Evolutionary conservation across 1,140 invertebrate species (phyloP).

Genomic region (Drosophila grimshawi): DNA sequence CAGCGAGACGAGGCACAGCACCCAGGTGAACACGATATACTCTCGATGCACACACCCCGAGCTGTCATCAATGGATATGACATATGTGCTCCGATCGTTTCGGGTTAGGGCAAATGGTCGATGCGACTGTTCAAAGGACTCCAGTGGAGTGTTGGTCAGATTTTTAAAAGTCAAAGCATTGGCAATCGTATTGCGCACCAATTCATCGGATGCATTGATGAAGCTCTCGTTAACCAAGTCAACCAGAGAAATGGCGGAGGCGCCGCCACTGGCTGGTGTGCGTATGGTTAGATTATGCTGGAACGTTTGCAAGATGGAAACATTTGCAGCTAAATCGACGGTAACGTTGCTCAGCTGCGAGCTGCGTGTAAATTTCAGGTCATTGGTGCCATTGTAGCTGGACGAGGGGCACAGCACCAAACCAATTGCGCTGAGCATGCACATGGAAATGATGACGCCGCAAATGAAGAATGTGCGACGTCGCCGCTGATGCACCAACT

Average conservation of each 20-base stretch:
- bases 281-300: slow-evolving; percentile 85
- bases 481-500: slow-evolving; percentile 89
- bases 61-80: slow-evolving; percentile 10
- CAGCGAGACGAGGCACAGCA: slow-evolving; percentile 94
- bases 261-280: slow-evolving; percentile 40
- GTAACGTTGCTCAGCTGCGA: slow-evolving; percentile 6
- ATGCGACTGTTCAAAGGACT: slow-evolving; percentile 61
- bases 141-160: slow-evolving; percentile 37
- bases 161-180: slow-evolving; percentile 63
- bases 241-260: slow-evolving; percentile 41
- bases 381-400: slow-evolving; percentile 57
- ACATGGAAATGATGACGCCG: slow-evolving; percentile 91
- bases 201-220: slow-evolving; percentile 53
- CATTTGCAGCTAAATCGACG: slow-evolving; percentile 74
- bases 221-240: slow-evolving; percentile 57
- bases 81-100: slow-evolving; percentile 26
- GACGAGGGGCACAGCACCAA: slow-evolving; percentile 71
- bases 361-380: slow-evolving; percentile 8
- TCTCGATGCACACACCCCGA: slow-evolving; percentile 89
- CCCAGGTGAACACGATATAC: slow-evolving; percentile 97
- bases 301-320: slow-evolving; percentile 81
- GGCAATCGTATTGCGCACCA: slow-evolving; percentile 61
- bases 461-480: slow-evolving; percentile 92
- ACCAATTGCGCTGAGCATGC: slow-evolving; percentile 86
- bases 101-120: slow-evolving; percentile 43